Evolutionary conservation across 2,888 invertebrate genomes (phyloP).

Genomic region (Diaphora mendica): DNA sequence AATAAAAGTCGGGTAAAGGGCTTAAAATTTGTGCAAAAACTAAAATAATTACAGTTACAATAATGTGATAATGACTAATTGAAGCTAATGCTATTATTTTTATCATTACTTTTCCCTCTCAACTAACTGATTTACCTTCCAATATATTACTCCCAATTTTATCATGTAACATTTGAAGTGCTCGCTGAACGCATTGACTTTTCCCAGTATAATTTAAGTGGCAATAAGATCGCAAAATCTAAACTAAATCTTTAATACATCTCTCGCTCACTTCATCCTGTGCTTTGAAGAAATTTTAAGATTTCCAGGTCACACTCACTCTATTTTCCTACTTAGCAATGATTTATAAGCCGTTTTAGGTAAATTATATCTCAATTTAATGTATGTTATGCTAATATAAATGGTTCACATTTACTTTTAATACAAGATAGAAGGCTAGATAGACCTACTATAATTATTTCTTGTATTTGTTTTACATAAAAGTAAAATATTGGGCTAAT

Average conservation of each 20-base stretch:
- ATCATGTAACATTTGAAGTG: too few relatives aligned
- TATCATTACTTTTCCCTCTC: too few relatives aligned
- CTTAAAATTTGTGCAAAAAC: too few relatives aligned
- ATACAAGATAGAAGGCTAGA: too few relatives aligned
- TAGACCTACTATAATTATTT: too few relatives aligned
- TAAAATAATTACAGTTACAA: too few relatives aligned
- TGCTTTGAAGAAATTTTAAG: neutral
- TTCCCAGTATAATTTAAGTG: too few relatives aligned
- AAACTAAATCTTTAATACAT: too few relatives aligned
- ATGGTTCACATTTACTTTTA: neutral
- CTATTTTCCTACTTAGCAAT: neutral
- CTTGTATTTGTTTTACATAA: neutral
- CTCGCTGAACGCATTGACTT: too few relatives aligned
- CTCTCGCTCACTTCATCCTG: neutral
- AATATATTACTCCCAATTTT: neutral
- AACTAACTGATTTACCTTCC: neutral
- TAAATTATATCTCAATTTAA: neutral
- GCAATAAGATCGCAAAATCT: too few relatives aligned
- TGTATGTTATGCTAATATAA: neutral
- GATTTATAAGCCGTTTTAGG: neutral
- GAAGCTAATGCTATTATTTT: too few relatives aligned
- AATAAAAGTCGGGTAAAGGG: neutral
- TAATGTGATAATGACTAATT: too few relatives aligned
- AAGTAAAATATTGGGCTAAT: neutral
- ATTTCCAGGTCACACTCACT: neutral